Evolutionary conservation across 2,797 vertebrate species (phyloP), one percentile per base, ranked within the genome.

Genomic region (Xenopus petersii): DNA sequence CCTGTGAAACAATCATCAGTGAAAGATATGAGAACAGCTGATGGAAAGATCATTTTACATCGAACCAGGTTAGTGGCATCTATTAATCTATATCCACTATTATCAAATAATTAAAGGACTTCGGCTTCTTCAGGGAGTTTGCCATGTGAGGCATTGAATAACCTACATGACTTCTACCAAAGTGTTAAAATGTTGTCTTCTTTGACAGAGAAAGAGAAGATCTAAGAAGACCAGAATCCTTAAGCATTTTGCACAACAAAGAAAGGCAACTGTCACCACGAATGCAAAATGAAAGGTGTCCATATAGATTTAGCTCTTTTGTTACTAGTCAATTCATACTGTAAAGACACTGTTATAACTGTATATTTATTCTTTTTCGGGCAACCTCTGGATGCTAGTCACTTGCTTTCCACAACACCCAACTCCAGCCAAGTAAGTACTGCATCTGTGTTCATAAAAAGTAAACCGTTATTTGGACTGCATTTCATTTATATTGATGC

Each of bases 21-120:
- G 5, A 92, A 87, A 81, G 93, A 94, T 15, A 83, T 87, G 59
- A 91, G 91, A 84, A 78, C 84, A 65, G 95, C 97, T 33, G 94
- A 97, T 61, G 68, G 80, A 1, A 92, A 87, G 81, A 87, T 92
- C 83, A 88, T 79, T 16, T 83, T 85, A 67, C 84, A 89, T 79
- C 90, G 89, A 75, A 93, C 80, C 82, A 93, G 91, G 94, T 94
- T 83, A 77, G 62, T 63, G 8, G 4, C 16, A 8, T 63, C 24
- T 30, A 26, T n/a, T 10, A 26, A 11, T 12, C 3, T 26, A 61
- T 61, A 26, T 61, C 10, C 9, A 26, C 59, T 11, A 13, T 12
- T 42, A 42, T 42, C 5, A 42, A 42, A 42, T 42, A 42, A 42
- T 42, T 1, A 6, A 42, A 42, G 36, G 6, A 3, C 36, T 42